Base-by-base conservation (phyloP, 1,140 invertebrate genomes). In the Dryas iulia region DNA sequence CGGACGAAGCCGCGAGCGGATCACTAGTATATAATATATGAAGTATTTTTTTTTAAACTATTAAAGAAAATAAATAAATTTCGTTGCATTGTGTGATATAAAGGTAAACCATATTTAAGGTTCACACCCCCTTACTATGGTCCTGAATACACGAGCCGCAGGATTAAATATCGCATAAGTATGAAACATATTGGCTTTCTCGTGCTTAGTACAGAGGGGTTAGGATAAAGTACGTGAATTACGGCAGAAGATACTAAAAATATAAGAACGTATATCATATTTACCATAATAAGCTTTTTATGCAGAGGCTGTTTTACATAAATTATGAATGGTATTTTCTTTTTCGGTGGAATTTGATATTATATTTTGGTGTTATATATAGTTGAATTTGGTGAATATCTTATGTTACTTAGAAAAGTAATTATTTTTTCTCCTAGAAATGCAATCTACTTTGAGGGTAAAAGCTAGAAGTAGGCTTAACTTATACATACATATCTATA, bases 121-220 rank as follows among this genome's bases (percentile, higher is more conserved):
- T 21, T 47, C 14, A 47, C 58, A 25, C 31, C 25, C 53, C 35
- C 58, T 52, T 18, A 61, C 24, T 39, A 14, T 1, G 14, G 12
- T 12, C 23, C 35, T 28, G 14, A 26, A 31, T 18, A 53, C 39
- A 52, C 39, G 59, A 62, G 33, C 39, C 39, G 11, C 39, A 30
- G 59, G 59, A 53, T 62, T 62, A 62, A 62, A 30, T 62, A 62
- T 62, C 59, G 24, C 25, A 18, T 62, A 62, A 62, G 59, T 62
- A 62, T 62, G 14, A 62, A 62, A 26, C 26, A 53, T 62, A 62
- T 62, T 62, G 47, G 59, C 39, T 62, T 53, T 14, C 35, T 26
- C 11, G 39, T 47, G 14, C 39, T 47, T 47, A 47, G 39, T 47
- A 47, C 0, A 3, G 31, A 33, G 39, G 14, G 39, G 39, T 47